These are phyloP conservation scores for Abrostola tripartita DNA, from an alignment of 2,888 invertebrate genomes.

Conservation along the genomic window DNA sequence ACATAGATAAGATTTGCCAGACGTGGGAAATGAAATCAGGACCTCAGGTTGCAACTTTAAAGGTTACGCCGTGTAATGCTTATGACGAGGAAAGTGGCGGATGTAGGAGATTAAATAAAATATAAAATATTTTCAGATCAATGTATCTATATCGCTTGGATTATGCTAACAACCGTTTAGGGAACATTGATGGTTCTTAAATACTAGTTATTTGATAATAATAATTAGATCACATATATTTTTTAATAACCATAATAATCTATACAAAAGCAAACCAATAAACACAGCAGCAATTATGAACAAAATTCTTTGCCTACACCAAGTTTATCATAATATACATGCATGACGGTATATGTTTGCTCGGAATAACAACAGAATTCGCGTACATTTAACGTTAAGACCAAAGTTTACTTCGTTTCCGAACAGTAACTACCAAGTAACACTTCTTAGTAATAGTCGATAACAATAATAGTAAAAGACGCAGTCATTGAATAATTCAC, in stretches of 20 bases:
- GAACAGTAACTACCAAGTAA: background rate
- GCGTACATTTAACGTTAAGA: background rate
- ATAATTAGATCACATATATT: conserved; percentile 75
- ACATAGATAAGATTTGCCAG: no score
- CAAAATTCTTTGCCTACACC: background rate
- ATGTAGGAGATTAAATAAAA: conserved; percentile 10
- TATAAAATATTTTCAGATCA: conserved; percentile 42
- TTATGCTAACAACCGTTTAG: conserved; percentile 64
- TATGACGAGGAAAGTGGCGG: no score
- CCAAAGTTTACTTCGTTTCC: background rate
- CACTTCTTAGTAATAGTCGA: conserved; percentile 24
- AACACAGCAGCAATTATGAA: conserved; percentile 29
- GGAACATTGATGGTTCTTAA: conserved; percentile 70
- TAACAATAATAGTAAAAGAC: conserved; percentile 35
- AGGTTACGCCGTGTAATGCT: no score
- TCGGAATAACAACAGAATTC: background rate
- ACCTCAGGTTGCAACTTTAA: no score
- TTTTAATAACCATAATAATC: conserved; percentile 59
- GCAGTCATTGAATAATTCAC: conserved; percentile 46
- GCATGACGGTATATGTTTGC: background rate
- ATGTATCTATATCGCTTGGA: conserved; percentile 65
- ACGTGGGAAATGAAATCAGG: no score
- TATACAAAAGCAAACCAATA: conserved; percentile 62
- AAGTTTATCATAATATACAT: no score
- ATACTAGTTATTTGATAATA: conserved; percentile 64